phyloP scores from a whole-genome alignment of 1,140 invertebrate species.

The Wiebesia pumilae region DNA sequence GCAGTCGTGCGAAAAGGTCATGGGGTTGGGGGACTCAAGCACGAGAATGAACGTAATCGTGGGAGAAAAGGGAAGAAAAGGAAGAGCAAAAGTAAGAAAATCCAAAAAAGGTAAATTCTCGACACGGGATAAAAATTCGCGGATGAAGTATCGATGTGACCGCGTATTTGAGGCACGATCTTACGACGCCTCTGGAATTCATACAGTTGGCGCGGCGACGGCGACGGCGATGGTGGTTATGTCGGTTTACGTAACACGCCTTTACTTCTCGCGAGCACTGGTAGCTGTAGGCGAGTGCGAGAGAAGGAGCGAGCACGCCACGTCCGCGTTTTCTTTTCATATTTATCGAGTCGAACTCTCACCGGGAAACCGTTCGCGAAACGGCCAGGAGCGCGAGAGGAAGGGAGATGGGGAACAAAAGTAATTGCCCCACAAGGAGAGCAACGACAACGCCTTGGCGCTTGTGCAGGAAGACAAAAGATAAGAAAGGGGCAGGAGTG shows the following conservation, averaged over 20 bases:
- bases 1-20: background rate
- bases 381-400: background rate
- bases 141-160: conserved; percentile 12
- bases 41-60: background rate
- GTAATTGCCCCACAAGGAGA: conserved; percentile 28
- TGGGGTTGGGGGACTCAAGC: background rate
- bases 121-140: conserved; percentile 7
- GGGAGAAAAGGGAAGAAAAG: background rate
- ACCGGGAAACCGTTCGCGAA: conserved; percentile 17
- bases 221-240: conserved; percentile 29
- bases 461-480: background rate
- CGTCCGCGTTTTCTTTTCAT: conserved; percentile 48
- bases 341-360: conserved; percentile 50
- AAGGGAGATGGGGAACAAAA: conserved; percentile 7
- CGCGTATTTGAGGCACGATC: conserved; percentile 62
- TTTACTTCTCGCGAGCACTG: conserved; percentile 1
- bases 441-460: background rate
- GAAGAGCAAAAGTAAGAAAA: background rate
- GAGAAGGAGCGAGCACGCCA: background rate
- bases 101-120: background rate
- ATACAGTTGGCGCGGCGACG: conserved; percentile 31
- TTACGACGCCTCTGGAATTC: conserved; percentile 58
- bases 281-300: background rate
- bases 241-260: conserved; percentile 51
- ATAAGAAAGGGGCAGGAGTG: background rate